Evolutionary conservation across 2,888 invertebrate species (phyloP).

Genomic region (Agelastica alni): DNA sequence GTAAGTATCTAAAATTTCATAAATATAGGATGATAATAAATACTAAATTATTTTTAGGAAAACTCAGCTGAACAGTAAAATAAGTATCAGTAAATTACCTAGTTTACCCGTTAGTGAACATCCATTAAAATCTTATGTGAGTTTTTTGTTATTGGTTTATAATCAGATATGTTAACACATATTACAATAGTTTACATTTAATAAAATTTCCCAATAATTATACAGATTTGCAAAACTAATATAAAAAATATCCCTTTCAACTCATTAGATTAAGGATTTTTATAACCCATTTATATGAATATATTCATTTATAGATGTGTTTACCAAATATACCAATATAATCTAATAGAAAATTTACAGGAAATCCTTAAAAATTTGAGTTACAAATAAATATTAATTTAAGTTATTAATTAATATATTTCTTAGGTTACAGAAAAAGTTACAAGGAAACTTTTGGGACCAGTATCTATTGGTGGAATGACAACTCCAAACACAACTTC

Average conservation of each 20-base stretch:
- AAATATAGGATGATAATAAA: no score
- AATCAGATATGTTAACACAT: no score
- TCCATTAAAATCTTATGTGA: constrained; percentile 63
- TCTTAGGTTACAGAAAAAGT: constrained; percentile 62
- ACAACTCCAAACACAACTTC: constrained; percentile 57
- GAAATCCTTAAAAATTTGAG: no score
- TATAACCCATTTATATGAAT: no score
- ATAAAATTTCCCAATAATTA: no score
- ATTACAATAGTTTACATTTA: no score
- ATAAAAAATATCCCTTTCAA: no score
- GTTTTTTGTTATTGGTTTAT: constrained; percentile 35
- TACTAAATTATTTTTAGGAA: constrained; percentile 36
- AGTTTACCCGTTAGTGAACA: constrained; percentile 56
- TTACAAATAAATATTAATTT: no score
- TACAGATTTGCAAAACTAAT: no score
- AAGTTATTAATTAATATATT: constrained; percentile 23
- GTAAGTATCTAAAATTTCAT: constrained; percentile 8
- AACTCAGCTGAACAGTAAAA: constrained; percentile 35
- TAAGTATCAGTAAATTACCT: constrained; percentile 17
- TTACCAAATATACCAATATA: neutral
- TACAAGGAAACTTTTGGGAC: constrained; percentile 58
- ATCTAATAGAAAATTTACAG: no score
- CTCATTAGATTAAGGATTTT: no score
- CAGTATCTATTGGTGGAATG: constrained; percentile 58
- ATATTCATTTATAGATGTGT: no score